These are phyloP conservation scores for Notechis scutatus DNA, from an alignment of 2,113 vertebrate genomes.

Conservation along the genomic window DNA sequence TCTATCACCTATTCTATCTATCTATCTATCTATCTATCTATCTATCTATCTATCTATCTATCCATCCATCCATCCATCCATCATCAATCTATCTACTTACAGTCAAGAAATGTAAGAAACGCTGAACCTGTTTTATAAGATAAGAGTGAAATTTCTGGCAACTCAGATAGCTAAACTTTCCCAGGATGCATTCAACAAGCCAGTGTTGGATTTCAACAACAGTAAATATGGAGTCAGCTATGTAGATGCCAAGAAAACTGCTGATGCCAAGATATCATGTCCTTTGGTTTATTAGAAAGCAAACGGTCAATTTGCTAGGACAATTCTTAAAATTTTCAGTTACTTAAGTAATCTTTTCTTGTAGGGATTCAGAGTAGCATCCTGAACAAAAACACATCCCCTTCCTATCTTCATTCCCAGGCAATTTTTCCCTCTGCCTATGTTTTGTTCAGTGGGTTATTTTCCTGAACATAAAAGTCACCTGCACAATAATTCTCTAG, in stretches of 20 bases:
- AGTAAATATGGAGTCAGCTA: neutral
- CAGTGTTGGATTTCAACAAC: neutral
- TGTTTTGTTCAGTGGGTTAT: neutral
- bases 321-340: neutral
- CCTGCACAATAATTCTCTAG: neutral
- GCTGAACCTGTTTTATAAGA: neutral
- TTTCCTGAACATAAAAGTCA: neutral
- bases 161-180: neutral
- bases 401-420: neutral
- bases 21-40: too few species aligned
- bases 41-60: too few species aligned
- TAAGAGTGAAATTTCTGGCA: neutral
- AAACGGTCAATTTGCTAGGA: neutral
- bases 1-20: too few species aligned
- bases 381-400: neutral
- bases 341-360: neutral
- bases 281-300: conserved; percentile 1
- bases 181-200: neutral
- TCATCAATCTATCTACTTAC: too few species aligned
- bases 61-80: too few species aligned
- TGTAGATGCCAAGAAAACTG: neutral
- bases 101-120: neutral
- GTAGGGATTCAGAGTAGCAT: neutral
- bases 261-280: neutral
- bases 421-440: neutral